A percentile compares a stretch with the other conserved stretches of the same genome.
These are phyloP conservation scores for Platycercus adscitus DNA, from an alignment of 2,113 vertebrate species.

Conservation along the genomic window DNA sequence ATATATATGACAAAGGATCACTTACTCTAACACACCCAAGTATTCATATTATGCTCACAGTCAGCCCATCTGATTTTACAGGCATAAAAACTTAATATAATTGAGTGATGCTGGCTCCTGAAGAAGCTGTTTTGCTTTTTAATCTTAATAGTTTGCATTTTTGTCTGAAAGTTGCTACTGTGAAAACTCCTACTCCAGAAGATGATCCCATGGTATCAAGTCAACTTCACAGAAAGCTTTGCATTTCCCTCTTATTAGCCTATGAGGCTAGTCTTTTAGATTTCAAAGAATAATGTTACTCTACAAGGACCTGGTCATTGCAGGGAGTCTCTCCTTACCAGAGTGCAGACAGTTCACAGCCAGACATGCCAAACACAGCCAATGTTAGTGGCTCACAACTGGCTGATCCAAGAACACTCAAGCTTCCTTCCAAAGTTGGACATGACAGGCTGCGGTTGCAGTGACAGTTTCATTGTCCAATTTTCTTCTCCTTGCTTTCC, in stretches of 20 bases:
- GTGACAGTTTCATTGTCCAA: not conserved
- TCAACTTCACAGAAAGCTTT: not conserved
- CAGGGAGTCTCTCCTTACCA: not conserved
- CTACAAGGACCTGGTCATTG: not conserved
- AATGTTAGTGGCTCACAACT: not conserved
- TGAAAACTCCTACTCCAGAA: not conserved
- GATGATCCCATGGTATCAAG: not conserved
- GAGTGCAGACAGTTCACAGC: not conserved
- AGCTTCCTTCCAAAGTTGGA: not conserved
- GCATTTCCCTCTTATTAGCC: not conserved
- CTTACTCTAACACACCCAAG: not conserved
- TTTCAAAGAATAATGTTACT: not conserved
- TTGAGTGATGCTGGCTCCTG: fast-evolving
- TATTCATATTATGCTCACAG: not conserved
- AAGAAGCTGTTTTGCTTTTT: not conserved
- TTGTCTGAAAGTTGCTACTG: not conserved
- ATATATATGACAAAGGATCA: not conserved
- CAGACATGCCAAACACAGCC: not conserved
- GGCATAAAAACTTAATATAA: not conserved
- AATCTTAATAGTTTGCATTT: not conserved
- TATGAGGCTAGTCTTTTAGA: not conserved
- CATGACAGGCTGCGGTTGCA: not conserved
- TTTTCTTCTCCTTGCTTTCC: not conserved
- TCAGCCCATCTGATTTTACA: not conserved
- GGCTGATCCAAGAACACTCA: not conserved